Conservation (phyloP, 2,113 vertebrate genomes). For the Ivindomyrus marchei region DNA sequence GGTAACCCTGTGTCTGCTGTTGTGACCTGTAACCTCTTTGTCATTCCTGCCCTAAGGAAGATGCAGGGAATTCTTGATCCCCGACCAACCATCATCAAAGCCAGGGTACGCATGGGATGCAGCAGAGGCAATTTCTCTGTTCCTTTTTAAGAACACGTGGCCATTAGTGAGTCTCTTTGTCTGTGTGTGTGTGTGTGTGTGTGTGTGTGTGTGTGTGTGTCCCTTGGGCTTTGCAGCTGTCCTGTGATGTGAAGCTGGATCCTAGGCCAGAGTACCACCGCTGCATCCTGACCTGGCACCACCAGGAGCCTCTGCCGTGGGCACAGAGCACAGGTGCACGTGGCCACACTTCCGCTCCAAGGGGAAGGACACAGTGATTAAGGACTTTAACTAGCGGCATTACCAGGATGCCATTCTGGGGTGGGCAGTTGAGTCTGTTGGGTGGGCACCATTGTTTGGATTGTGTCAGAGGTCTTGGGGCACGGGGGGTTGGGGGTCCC, state of each 20-base stretch:
- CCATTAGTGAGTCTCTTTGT: neutral
- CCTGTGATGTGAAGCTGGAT: slow-evolving; percentile 97
- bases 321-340: slow-evolving; percentile 93
- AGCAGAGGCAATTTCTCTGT: neutral
- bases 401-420: neutral
- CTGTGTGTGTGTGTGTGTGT: neutral
- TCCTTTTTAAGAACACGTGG: neutral
- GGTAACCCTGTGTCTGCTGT: slow-evolving; percentile 98
- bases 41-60: slow-evolving; percentile 96
- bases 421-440: neutral
- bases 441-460: neutral
- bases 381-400: neutral
- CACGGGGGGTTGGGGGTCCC: too few species aligned
- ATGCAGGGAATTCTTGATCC: slow-evolving; percentile 98
- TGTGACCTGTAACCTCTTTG: slow-evolving; percentile 98
- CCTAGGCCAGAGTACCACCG: slow-evolving; percentile 97
- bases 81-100: slow-evolving; percentile 97
- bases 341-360: slow-evolving; percentile 15
- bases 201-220: neutral
- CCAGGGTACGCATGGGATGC: slow-evolving; percentile 68
- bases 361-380: neutral
- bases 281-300: slow-evolving; percentile 98
- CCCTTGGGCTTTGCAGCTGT: slow-evolving; percentile 66
- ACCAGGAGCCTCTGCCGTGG: slow-evolving; percentile 98
- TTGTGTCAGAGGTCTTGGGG: neutral